Percentiles rank a stretch among this genome's conserved stretches.
These are phyloP conservation scores for Sinocyclocheilus anshuiensis DNA, from an alignment of 2,113 vertebrate species.

Conservation along the genomic window DNA sequence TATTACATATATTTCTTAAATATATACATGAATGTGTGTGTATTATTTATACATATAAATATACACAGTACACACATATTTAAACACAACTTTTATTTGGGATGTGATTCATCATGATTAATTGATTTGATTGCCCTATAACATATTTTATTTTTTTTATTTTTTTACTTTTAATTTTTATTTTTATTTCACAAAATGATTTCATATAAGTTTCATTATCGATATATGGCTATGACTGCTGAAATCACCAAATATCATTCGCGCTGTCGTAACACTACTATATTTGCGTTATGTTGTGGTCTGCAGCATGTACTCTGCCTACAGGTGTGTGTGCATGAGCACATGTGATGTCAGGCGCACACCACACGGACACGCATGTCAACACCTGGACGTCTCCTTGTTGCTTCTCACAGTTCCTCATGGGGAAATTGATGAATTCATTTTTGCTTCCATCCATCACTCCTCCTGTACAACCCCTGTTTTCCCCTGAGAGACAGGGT, in stretches of 20 bases:
- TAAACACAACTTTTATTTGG: too few species aligned
- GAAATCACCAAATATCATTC: not conserved
- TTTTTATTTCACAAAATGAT: not conserved
- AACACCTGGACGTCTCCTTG: slow-evolving; percentile 45
- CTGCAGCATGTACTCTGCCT: slow-evolving; percentile 13
- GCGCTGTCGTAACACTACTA: not conserved
- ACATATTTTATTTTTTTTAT: not conserved
- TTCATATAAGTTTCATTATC: not conserved
- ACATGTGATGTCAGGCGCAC: slow-evolving; percentile 40
- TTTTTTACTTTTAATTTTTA: not conserved
- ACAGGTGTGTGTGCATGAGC: slow-evolving; percentile 8
- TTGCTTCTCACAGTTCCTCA: slow-evolving; percentile 29
- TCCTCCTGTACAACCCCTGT: slow-evolving; percentile 46
- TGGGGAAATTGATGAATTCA: slow-evolving; percentile 57
- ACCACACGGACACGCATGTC: slow-evolving; percentile 30
- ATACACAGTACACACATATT: too few species aligned
- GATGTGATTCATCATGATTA: too few species aligned
- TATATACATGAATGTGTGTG: too few species aligned
- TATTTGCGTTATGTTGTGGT: not conserved
- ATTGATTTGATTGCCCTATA: not conserved
- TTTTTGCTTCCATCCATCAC: slow-evolving; percentile 59
- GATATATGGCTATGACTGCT: not conserved
- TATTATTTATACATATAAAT: too few species aligned
- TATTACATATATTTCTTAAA: too few species aligned
- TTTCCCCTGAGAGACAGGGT: slow-evolving; percentile 42